Evolutionary conservation across 2,888 invertebrate species (phyloP), one percentile per base, ranked within the genome.

Genomic region (Latheticus oryzae): DNA sequence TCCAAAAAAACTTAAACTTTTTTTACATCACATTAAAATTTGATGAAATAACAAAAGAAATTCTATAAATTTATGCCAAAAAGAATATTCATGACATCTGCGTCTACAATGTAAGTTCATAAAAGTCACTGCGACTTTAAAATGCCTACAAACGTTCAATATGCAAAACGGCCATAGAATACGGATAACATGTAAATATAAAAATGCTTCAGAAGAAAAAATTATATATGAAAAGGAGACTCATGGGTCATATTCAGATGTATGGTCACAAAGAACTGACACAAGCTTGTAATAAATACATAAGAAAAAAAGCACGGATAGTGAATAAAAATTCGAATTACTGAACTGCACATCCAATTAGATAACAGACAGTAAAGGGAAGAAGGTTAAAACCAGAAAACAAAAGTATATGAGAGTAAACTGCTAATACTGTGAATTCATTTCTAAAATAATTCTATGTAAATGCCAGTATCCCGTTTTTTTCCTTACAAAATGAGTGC

Each of bases 251-350:
- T 62, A 61, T 60, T 63, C 62, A 66, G 70, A 72, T 71, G 67
- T 67, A 70, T 66, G 71, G 71, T 75, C 75, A 75, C 73, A 76
- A 75, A 75, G 70, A 73, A 68, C 66, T 73, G 75, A 75, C 74
- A 73, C 73, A 73, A 68, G 71, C 64, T n/a, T 67, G 69, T 75
- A 74, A 73, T 74, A 73, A 73, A 71, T 69, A 68, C 61, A 60
- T 51, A 62, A 58, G 65, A 66, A 61, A 54, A 12, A 48, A 53
- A 56, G 50, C 40, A 28, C 11, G 26, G 33, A 21, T 28, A 45
- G 63, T 64, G 63, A n/a, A n/a, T n/a, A n/a, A n/a, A n/a, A n/a
- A n/a, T n/a, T n/a, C n/a, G n/a, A n/a, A n/a, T n/a, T n/a, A n/a
- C n/a, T n/a, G n/a, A n/a, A n/a, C n/a, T n/a, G n/a, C n/a, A n/a